Evolutionary conservation across 23 tunicate genomes (phyloP), one percentile per base, ranked within the genome.

Genomic region (Aplidium turbinatum): DNA sequence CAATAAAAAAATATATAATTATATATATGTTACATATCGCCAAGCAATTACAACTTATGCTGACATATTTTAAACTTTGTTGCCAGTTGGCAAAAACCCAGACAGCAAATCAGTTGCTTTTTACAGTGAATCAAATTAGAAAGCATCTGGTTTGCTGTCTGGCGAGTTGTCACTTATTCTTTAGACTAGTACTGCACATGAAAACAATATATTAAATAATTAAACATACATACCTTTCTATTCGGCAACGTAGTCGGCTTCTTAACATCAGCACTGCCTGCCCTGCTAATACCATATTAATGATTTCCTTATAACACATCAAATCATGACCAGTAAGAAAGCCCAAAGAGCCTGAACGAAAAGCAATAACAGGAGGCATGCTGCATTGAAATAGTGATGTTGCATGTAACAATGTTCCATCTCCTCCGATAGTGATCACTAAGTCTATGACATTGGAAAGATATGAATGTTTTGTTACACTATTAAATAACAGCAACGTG

Each of bases 301-400:
- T 53, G 1, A 63, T 77, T 31, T 85, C 78, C 33, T 68, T 35
- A 33, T 35, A 85, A 33, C 47, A 57, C 33, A 33, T 72, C 39
- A 81, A 55, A 52, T 67, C 47, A 38, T 79, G 85, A 16, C 83
- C 42, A 19, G 95, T 81, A 9, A 87, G 58, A 54, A 87, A 87
- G 22, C 95, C 95, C 5, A 87, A 63, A 1, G 95, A 87, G 1
- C 95, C 95, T 3, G 62, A 42, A 42, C 67, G 67, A 47, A 87
- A 87, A n/a, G 95, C 78, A 24, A 87, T 52, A 1, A 87, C 82
- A 3, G 95, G 95, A 39, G 95, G 95, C 82, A 87, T 87, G 31
- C 82, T 79, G 7, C 21, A 1, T 34, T 80, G 82, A 75, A 87
- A 87, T 4, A 87, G 35, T 1, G 95, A 81, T 11, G 95, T 81